Evolutionary conservation across 2,888 invertebrate species (phyloP), one percentile per base, ranked within the genome.

Genomic region (Amphipoea oculea): DNA sequence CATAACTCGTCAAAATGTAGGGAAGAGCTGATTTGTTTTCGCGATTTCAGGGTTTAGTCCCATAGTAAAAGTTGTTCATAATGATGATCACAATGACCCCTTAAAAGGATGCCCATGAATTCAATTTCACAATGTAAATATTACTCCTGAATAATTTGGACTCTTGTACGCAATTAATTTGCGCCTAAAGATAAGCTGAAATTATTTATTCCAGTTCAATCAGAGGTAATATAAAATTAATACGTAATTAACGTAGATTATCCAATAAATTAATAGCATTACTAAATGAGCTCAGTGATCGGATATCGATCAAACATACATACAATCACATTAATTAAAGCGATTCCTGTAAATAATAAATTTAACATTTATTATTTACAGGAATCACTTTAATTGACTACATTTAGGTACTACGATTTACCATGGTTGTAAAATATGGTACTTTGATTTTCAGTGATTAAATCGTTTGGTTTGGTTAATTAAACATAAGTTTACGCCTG

Each of bases 211-310:
- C 7, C 51, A 60, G 68, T 69, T 51, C n/a, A 82, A 68, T 63
- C 67, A 48, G 45, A 14, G 11, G 63, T 70, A 45, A 68, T 75
- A 54, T 60, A 65, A 73, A 73, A 73, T 74, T 68, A 71, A 80
- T 75, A 63, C 4, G 29, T 51, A 29, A 36, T 77, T 40, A 74
- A 66, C n/a, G 42, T 63, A 20, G 68, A 72, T 84, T 57, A 65
- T 68, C 14, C 54, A 62, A 74, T 84, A 77, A 68, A 72, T 69
- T 65, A 72, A 67, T 54, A 66, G 57, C 48, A 66, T 74, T 36
- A 62, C 54, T 5, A 69, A 69, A 84, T 69, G 65, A 65, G n/a
- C 66, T 51, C 40, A 7, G 73, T 69, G 70, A 79, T 66, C n/a
- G 48, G 40, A 12, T 20, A 42, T 73, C 54, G 48, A 76, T 75